phyloP scores from a whole-genome alignment of 2,888 invertebrate genomes.

The Arge pagana region DNA sequence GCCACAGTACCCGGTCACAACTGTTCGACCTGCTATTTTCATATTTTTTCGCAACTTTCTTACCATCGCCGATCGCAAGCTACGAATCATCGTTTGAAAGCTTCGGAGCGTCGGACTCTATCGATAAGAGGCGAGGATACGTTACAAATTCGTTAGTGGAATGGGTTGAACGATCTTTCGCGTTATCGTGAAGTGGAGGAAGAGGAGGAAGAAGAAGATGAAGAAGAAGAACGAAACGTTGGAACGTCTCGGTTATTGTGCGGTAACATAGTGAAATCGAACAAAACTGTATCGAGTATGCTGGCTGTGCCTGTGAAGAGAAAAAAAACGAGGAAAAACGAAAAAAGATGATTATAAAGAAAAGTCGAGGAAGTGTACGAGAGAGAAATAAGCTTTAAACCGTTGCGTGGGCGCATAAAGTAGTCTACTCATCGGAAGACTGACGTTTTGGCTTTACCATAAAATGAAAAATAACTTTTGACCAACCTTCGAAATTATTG shows the following conservation, averaged over 20 bases:
- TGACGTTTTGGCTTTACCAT: conserved; percentile 18
- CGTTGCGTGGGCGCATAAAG: not conserved
- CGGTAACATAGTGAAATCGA: not conserved
- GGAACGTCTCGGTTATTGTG: not conserved
- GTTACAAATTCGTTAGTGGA: too few species aligned
- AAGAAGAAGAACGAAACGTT: not conserved
- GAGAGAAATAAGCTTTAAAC: conserved; percentile 1
- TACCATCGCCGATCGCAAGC: too few species aligned
- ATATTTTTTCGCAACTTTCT: too few species aligned
- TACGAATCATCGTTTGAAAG: too few species aligned
- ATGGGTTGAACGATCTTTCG: too few species aligned
- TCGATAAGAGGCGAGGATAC: too few species aligned
- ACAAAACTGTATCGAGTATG: not conserved
- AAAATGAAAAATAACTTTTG: not conserved
- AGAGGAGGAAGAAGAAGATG: not conserved
- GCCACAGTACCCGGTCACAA: too few species aligned
- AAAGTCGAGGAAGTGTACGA: conserved; percentile 1
- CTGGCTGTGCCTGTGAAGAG: conserved; percentile 12
- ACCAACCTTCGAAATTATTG: too few species aligned
- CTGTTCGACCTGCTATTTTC: too few species aligned
- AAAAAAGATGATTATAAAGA: not conserved
- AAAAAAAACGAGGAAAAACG: not conserved
- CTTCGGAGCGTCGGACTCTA: too few species aligned
- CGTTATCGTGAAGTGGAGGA: not conserved
- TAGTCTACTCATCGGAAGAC: conserved; percentile 13